Percentiles rank a stretch among this genome's conserved stretches.
phyloP scores from a whole-genome alignment of 2,797 vertebrate species.

The Arnoldichthys spilopterus region DNA sequence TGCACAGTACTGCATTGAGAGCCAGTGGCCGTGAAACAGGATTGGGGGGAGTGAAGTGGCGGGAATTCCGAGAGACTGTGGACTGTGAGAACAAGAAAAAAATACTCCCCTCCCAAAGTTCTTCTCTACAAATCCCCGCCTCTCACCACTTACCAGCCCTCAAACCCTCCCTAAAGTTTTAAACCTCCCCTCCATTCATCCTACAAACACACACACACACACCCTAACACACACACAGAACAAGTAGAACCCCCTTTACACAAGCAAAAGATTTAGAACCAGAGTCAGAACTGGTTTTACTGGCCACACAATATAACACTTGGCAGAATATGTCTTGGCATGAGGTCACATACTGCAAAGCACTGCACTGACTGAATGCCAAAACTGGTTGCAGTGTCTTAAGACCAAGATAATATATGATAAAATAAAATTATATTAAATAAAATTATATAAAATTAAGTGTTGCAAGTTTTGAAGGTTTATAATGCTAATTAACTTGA shows the following conservation, averaged over 20 bases:
- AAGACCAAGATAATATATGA: no score
- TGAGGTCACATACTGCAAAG: no score
- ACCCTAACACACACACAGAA: neutral
- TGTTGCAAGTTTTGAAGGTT: no score
- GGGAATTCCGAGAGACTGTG: conserved; percentile 52
- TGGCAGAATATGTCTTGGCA: no score
- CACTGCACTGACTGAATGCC: no score
- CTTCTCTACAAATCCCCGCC: conserved; percentile 5
- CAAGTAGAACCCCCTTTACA: neutral
- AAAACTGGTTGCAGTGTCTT: no score
- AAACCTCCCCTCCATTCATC: conserved; percentile 4
- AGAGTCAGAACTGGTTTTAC: no score
- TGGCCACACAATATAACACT: no score
- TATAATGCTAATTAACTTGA: no score
- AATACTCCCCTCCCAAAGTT: conserved; percentile 7
- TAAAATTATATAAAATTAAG: no score
- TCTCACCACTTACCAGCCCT: conserved; percentile 7
- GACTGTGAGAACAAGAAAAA: conserved; percentile 55
- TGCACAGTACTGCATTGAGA: conserved; percentile 54
- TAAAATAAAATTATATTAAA: no score
- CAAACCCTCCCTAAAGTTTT: conserved; percentile 4
- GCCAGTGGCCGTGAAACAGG: conserved; percentile 60
- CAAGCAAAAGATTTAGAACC: neutral
- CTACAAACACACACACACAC: conserved; percentile 15
- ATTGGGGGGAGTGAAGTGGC: conserved; percentile 57